Evolutionary conservation across 2,888 invertebrate species (phyloP), one percentile per base, ranked within the genome.

Genomic region (Alloscopus bannaensis): DNA sequence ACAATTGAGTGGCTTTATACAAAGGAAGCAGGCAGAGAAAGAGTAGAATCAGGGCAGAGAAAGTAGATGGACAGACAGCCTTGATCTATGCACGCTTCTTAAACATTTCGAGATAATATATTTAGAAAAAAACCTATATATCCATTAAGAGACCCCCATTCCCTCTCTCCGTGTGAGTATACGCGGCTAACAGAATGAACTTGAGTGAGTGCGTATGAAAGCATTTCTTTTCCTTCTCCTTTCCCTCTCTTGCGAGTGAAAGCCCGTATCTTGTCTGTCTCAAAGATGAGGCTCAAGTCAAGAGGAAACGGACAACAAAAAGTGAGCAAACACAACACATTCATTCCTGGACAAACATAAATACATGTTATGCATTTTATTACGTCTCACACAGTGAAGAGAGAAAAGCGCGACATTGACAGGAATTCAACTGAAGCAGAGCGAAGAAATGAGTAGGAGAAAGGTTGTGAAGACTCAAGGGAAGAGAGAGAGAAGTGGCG

Each of bases 311-410:
- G 69, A 73, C 73, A 69, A 73, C 22, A 60, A 42, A 50, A 68
- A 47, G 59, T 65, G 78, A 78, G 78, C 57, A 80, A 80, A 55
- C 62, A 71, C 60, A 80, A 69, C 72, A 57, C 28, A 62, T 68
- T 69, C 36, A 73, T 64, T 62, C 64, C 60, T 79, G 64, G 69
- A 36, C 80, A 80, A 80, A 80, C 80, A 80, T 59, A 69, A 68
- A 68, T 73, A 80, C 80, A 80, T 47, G 80, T 40, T 73, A 64
- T 80, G 80, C 80, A 80, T 80, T 80, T 80, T 68, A 73, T 80
- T 80, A 73, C 42, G 57, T 52, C 28, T 31, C 45, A 18, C 40
- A 31, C 24, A 71, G 70, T 55, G 72, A 31, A 68, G 29, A 62
- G 65, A 59, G 64, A 71, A 62, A 71, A 65, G 77, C n/a, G 50